Conservation (phyloP, 2,797 vertebrate genomes). For the Otolemur crassicaudatus region DNA sequence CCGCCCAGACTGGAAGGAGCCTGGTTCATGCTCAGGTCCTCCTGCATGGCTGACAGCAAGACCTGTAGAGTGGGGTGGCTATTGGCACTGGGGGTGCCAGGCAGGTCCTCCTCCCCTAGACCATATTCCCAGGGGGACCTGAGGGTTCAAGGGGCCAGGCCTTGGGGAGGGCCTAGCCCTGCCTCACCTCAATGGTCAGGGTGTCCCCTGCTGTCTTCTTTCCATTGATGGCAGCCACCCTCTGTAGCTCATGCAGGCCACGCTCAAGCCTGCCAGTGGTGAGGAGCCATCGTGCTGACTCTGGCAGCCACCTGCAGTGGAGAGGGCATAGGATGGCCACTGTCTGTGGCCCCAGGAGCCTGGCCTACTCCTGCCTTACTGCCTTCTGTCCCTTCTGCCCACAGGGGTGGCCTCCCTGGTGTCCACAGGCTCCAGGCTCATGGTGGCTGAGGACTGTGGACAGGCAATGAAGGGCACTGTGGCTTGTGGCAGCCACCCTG, state of each 20-base stretch:
- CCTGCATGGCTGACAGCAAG: constrained; percentile 89
- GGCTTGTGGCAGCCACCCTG: background rate
- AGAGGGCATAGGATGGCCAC: no score
- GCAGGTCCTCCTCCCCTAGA: background rate
- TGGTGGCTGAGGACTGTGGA: background rate
- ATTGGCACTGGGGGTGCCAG: background rate
- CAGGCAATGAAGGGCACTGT: background rate
- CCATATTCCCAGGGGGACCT: background rate
- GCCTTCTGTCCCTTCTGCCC: background rate
- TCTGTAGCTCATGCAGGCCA: constrained; percentile 88
- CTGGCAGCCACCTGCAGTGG: constrained; percentile 91
- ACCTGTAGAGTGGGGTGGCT: constrained; percentile 76
- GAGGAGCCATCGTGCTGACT: constrained; percentile 92
- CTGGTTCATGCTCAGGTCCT: constrained; percentile 84
- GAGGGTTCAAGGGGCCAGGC: background rate
- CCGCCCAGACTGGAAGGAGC: constrained; percentile 80
- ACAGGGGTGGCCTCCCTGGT: background rate
- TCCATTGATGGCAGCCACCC: constrained; percentile 88
- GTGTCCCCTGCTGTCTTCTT: background rate
- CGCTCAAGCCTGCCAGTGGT: constrained; percentile 85
- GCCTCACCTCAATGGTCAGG: constrained; percentile 65
- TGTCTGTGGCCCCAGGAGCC: background rate
- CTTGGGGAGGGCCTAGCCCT: background rate
- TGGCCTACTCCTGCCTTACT: background rate
- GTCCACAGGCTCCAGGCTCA: background rate